Evolutionary conservation across 2,797 vertebrate species (phyloP), one percentile per base, ranked within the genome.

Genomic region (Sebastiscus tertius): DNA sequence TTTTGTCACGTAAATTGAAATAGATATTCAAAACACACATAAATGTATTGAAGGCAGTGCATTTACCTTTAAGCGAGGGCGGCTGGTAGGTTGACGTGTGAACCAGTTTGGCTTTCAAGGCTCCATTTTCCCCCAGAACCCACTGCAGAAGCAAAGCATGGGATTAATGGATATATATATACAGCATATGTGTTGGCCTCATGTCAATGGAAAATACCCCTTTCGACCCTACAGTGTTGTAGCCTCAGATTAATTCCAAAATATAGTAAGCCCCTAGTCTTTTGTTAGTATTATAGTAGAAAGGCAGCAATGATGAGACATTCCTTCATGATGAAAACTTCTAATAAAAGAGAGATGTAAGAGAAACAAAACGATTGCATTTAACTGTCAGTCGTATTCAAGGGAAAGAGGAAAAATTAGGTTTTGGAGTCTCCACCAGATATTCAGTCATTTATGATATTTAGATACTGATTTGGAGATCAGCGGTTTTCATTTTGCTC

Each of bases 11-110:
- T 77, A 54, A 84, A 69, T 39, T 4, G 3, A 36, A 70, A 56
- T 20, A 59, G 18, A 67, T 27, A 65, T 46, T 72, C 36, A 58
- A 26, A 74, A 59, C 24, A 78, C 27, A 63, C 39, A 66, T 9
- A 74, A 31, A 52, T 39, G 26, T 6, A 46, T 60, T 31, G 0
- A 54, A 26, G 22, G 69, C 24, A 39, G 22, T 22, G 63, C 1
- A 0, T 18, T 89, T 96, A 97, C 98, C 98, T 97, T 97, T 97
- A 79, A 99, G 96, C 3, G 98, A 98, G 5, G 98, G 98, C 0
- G 98, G 98, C 1, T 97, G 97, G 89, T 99, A 99, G 81, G 95
- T 93, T 86, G 95, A 94, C 13, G 96, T 94, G 75, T 96, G 96
- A 83, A 95, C 74, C 93, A 96, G 95, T 94, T 97, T 98, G 78